Percentiles rank a stretch among this genome's conserved stretches.
These are phyloP conservation scores for Camelus bactrianus DNA, from an alignment of 2,113 vertebrate species.

Conservation along the genomic window DNA sequence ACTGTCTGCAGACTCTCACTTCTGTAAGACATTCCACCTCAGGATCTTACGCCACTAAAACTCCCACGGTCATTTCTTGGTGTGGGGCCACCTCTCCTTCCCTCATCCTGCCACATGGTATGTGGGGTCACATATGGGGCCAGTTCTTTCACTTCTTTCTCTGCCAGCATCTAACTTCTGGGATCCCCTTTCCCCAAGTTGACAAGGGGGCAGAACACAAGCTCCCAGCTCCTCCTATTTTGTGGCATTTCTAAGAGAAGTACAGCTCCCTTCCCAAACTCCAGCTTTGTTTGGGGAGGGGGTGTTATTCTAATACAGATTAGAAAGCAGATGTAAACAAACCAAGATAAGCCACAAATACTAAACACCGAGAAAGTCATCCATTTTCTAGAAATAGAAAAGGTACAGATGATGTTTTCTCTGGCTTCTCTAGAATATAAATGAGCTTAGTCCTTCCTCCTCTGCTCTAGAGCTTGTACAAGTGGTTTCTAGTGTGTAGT, in stretches of 20 bases:
- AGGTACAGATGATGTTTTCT: not conserved
- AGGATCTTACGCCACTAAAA: not conserved
- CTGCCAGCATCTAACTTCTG: not conserved
- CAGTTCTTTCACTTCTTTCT: not conserved
- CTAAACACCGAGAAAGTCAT: not conserved
- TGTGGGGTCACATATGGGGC: not conserved
- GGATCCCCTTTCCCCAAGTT: not conserved
- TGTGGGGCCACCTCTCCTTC: not conserved
- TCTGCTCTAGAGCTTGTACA: not conserved
- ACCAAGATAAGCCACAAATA: not conserved
- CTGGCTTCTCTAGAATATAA: not conserved
- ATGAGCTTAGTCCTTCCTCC: not conserved
- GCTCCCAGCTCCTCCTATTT: not conserved
- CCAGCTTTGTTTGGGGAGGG: not conserved
- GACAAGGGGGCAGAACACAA: not conserved
- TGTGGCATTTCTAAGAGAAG: not conserved
- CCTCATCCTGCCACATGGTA: not conserved
- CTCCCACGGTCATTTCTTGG: not conserved
- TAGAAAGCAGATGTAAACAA: conserved; percentile 10
- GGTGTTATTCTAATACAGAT: not conserved
- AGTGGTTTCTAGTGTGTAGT: not conserved
- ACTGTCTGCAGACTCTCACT: not conserved
- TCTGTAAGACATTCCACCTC: not conserved
- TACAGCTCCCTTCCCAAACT: not conserved
- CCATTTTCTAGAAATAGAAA: not conserved